Base-by-base conservation (phyloP, 2,888 invertebrate genomes). In the Pandemis cinnamomeana region DNA sequence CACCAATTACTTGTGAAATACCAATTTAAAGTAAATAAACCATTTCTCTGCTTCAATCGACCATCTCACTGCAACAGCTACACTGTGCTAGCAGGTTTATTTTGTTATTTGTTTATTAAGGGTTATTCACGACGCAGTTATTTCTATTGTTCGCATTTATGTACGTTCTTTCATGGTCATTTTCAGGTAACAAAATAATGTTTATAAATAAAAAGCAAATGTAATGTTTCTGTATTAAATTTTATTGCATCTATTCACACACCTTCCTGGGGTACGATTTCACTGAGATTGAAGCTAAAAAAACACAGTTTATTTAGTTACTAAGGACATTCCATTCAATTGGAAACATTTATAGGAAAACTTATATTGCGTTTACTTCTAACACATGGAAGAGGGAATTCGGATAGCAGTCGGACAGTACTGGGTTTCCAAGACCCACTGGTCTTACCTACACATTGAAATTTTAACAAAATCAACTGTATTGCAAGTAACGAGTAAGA, bases 191-290 rank as follows among this genome's bases (percentile, higher is more conserved):
- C 58, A 58, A 58, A 42, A 42, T n/a, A 46, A 63, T 63, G 46
- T 63, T 63, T 63, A 20, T n/a, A 62, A 74, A 74, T 74, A 82
- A 87, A 86, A 87, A 82, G 75, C 80, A 80, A 77, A 75, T 77
- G 70, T 80, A 80, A 83, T 88, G 89, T 90, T 92, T 93, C 92
- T 92, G 93, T 93, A 93, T 93, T 93, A 92, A 94, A 91, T 94
- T 93, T 93, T 94, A 94, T 94, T 94, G 93, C 93, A 94, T 93
- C 94, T 94, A 94, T 94, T 95, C 95, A 92, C 95, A 95, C 95
- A 95, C 90, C 91, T 93, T 91, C 89, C 85, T 86, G 86, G 86
- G 84, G 83, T 88, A 89, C 89, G 88, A 87, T 87, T 88, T 87
- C 86, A 87, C 88, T 89, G 88, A 93, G 85, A 89, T 85, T 84